These are phyloP conservation scores for Chaenogobius annularis DNA, from an alignment of 2,113 vertebrate species.

Conservation along the genomic window DNA sequence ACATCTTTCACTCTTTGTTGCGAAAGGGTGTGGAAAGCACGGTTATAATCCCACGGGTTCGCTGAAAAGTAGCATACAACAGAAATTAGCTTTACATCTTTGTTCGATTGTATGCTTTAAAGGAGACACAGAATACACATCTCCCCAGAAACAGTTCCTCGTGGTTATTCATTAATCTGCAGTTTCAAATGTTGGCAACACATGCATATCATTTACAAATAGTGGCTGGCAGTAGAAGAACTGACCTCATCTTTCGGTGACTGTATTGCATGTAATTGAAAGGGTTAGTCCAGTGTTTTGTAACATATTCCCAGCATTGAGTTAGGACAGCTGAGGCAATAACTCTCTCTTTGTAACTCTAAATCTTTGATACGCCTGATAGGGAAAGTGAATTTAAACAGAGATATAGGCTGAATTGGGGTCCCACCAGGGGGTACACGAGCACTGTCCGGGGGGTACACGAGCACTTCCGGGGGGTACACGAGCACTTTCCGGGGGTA, in stretches of 20 bases:
- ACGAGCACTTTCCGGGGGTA: too few relatives aligned
- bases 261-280: background rate
- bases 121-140: background rate
- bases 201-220: slow-evolving; percentile 9
- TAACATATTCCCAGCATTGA: background rate
- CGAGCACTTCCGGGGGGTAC: too few relatives aligned
- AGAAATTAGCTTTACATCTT: background rate
- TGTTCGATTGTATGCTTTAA: background rate
- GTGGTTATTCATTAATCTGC: slow-evolving; percentile 27
- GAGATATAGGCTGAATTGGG: too few relatives aligned
- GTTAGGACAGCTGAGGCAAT: background rate
- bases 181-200: slow-evolving; percentile 9
- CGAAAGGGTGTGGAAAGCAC: background rate
- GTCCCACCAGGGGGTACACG: too few relatives aligned
- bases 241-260: background rate
- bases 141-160: background rate
- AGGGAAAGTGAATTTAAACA: background rate
- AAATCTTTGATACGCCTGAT: background rate
- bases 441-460: too few relatives aligned
- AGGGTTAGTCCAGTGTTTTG: background rate
- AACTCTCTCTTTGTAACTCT: background rate
- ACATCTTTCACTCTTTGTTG: slow-evolving; percentile 7
- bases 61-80: background rate
- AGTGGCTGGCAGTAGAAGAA: background rate
- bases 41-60: background rate